Evolutionary conservation across 2,888 invertebrate species (phyloP), one percentile per base, ranked within the genome.

Genomic region (Pristionchus arcanus): DNA sequence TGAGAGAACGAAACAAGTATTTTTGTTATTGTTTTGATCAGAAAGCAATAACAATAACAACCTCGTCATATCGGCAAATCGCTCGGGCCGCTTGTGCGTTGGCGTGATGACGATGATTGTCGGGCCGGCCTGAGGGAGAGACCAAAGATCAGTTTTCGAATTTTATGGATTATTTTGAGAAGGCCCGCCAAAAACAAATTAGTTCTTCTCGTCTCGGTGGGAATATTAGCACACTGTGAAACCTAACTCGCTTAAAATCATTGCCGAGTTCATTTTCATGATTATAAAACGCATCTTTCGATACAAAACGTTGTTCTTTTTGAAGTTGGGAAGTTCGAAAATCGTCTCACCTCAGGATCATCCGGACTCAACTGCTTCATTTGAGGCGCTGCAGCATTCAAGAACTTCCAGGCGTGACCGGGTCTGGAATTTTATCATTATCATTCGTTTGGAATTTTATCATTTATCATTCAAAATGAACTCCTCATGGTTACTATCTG

Each of bases 51-150:
- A 68, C 31, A 28, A 42, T 42, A 42, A 21, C 21, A 0, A 92
- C 93, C 94, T 91, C 11, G 94, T 94, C 93, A 94, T 93, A 71
- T 94, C 94, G 21, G 94, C 94, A n/a, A 94, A 81, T 25, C 94
- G 90, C 89, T 94, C 93, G 16, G 92, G 91, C 31, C 94, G 77
- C 86, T 92, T 92, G 59, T 94, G 92, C 19, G 94, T 94, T 16
- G 94, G 94, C 28, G 94, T 94, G 66, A 94, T 93, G 42, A 87
- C 89, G 55, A 90, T 90, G 59, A 90, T 89, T 0, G 83, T 89
- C 0, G 89, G 89, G 19, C 74, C 87, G 74, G 34, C 59, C 84
- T 85, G 84, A 37, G 21, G n/a, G 9, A 55, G 59, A 25, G 25
- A 85, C 59, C 34, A 59, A 34, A 74, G 74, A 74, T 74, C 37